Conservation (phyloP, 2,797 vertebrate genomes). For the Neoniphon sammara region DNA sequence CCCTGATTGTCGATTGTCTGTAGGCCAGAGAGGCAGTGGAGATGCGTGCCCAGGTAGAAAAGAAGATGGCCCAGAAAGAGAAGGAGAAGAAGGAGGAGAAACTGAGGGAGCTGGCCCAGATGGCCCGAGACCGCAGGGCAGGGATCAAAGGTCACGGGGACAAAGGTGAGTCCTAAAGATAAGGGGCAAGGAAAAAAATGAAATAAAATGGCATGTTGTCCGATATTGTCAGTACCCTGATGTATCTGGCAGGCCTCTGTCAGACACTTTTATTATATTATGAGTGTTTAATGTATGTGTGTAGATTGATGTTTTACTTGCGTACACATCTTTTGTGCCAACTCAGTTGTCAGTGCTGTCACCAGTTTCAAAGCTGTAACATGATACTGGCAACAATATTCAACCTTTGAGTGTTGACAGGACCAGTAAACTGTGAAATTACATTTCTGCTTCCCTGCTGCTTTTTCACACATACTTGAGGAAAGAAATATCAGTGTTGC, state of each 20-base stretch:
- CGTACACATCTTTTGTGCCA: not conserved
- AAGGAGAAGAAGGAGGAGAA: constrained; percentile 99
- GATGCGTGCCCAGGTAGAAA: constrained; percentile 99
- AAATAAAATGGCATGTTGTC: not conserved
- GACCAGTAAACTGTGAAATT: constrained; percentile 54
- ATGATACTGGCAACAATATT: constrained; percentile 33
- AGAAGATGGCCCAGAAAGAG: constrained; percentile 99
- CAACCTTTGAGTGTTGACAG: constrained; percentile 41
- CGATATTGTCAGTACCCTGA: no score
- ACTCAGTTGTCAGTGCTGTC: constrained; percentile 23
- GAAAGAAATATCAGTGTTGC: constrained; percentile 7
- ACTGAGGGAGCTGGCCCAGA: constrained; percentile 94
- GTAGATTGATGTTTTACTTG: not conserved
- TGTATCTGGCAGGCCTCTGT: no score
- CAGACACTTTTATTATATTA: not conserved
- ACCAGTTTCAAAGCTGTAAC: constrained; percentile 42
- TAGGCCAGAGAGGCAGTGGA: constrained; percentile 98
- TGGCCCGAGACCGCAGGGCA: constrained; percentile 94
- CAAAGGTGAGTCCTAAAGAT: constrained; percentile 84
- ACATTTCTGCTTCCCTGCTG: constrained; percentile 26
- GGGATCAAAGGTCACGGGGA: constrained; percentile 98
- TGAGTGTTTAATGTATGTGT: not conserved
- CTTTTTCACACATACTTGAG: constrained; percentile 33
- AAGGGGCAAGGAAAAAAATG: not conserved
- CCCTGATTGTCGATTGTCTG: constrained; percentile 6